These are phyloP conservation scores for Adelphocoris suturalis DNA, from an alignment of 2,888 invertebrate species.

Conservation along the genomic window DNA sequence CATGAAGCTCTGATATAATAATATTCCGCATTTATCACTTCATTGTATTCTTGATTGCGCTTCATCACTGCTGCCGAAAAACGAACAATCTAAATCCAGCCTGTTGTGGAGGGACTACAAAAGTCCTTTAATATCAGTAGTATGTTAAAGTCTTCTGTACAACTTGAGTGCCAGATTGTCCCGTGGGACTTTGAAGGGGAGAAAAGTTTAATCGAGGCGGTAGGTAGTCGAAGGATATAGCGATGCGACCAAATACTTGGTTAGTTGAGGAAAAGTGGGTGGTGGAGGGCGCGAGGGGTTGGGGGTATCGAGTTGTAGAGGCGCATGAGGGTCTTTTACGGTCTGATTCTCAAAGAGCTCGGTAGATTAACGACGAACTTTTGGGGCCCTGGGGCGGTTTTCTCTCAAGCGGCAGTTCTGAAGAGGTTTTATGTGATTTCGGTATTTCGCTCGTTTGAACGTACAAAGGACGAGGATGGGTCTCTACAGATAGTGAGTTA, in stretches of 20 bases:
- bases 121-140: too few species aligned
- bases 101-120: too few species aligned
- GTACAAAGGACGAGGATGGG: background rate
- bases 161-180: background rate
- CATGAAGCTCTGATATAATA: too few species aligned
- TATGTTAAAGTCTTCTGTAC: too few species aligned
- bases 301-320: background rate
- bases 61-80: too few species aligned
- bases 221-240: background rate
- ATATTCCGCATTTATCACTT: too few species aligned
- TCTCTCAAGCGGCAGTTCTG: background rate
- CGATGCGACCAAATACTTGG: conserved; percentile 11
- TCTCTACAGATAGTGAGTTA: too few species aligned
- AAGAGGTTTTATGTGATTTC: background rate
- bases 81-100: too few species aligned
- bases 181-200: background rate
- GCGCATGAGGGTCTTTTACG: conserved; percentile 3
- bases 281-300: background rate
- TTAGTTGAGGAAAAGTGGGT: background rate
- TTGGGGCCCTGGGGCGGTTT: conserved; percentile 8
- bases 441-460: background rate
- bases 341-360: conserved; percentile 8
- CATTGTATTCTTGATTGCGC: too few species aligned
- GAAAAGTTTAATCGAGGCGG: conserved; percentile 5
- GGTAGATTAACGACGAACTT: conserved; percentile 13